phyloP scores from a whole-genome alignment of 2,888 invertebrate genomes.

The Apeira syringaria region DNA sequence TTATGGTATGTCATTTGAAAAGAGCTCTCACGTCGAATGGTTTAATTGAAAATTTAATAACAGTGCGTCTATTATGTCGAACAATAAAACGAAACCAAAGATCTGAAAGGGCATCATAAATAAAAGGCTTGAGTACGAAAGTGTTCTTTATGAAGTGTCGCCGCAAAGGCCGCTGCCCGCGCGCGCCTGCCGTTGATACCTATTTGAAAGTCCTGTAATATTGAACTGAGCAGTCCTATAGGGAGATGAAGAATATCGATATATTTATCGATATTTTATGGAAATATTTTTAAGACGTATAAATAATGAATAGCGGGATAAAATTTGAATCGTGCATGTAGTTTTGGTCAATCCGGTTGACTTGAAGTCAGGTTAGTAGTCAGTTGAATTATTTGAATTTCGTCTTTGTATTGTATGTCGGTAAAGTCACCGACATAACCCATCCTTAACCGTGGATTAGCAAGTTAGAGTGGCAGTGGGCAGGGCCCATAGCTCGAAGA shows the following conservation, averaged over 20 bases:
- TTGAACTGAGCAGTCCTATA: constrained; percentile 56
- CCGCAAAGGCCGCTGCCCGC: constrained; percentile 53
- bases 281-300: background rate
- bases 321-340: too few relatives aligned
- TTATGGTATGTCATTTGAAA: background rate
- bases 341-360: too few relatives aligned
- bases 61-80: constrained; percentile 49
- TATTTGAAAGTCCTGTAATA: constrained; percentile 80
- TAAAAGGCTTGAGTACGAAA: constrained; percentile 80
- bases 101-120: constrained; percentile 76
- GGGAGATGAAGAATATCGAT: constrained; percentile 49
- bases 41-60: constrained; percentile 61
- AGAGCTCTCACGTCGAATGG: constrained; percentile 16
- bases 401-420: too few relatives aligned
- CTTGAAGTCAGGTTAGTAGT: too few relatives aligned
- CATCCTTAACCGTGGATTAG: too few relatives aligned
- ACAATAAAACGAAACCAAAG: constrained; percentile 70
- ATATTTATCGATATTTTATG: constrained; percentile 18
- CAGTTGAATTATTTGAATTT: too few relatives aligned
- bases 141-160: constrained; percentile 82
- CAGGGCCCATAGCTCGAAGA: too few relatives aligned
- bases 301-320: too few relatives aligned
- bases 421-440: too few relatives aligned
- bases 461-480: too few relatives aligned
- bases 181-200: constrained; percentile 71